Evolutionary conservation across 2,113 vertebrate genomes (phyloP).

Genomic region (Cairina moschata): DNA sequence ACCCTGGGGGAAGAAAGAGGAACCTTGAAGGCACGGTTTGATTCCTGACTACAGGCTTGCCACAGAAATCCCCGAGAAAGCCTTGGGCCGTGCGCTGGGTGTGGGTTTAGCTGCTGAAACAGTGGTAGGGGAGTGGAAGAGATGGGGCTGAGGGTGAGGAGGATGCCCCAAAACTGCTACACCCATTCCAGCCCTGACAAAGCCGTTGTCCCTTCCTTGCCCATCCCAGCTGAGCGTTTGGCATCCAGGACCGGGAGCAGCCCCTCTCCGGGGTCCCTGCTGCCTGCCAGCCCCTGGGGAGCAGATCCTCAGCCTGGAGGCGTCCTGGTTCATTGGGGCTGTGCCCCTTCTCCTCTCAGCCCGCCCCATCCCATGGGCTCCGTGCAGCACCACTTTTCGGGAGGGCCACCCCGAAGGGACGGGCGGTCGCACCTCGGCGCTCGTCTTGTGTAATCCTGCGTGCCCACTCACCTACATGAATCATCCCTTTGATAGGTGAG

Average conservation of each 20-base stretch:
- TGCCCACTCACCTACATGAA: conserved; percentile 63
- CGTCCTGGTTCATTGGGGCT: not conserved
- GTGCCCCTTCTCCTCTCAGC: not conserved
- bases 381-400: fast-evolving
- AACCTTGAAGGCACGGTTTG: not conserved
- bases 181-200: not conserved
- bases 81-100: not conserved
- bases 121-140: not conserved
- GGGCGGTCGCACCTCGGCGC: not conserved
- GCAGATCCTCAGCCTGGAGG: not conserved
- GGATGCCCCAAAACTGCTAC: not conserved
- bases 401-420: not conserved
- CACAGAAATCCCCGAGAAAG: not conserved
- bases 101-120: not conserved
- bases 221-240: not conserved
- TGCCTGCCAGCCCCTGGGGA: not conserved
- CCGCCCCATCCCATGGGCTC: not conserved
- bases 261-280: fast-evolving
- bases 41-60: not conserved
- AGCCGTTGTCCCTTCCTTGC: not conserved
- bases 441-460: conserved; percentile 44
- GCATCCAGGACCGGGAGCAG: not conserved
- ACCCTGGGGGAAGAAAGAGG: not conserved
- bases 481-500: conserved; percentile 65
- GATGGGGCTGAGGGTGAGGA: not conserved